These are phyloP conservation scores for Carcharodon carcharias DNA, from an alignment of 2,797 vertebrate genomes.

Conservation along the genomic window DNA sequence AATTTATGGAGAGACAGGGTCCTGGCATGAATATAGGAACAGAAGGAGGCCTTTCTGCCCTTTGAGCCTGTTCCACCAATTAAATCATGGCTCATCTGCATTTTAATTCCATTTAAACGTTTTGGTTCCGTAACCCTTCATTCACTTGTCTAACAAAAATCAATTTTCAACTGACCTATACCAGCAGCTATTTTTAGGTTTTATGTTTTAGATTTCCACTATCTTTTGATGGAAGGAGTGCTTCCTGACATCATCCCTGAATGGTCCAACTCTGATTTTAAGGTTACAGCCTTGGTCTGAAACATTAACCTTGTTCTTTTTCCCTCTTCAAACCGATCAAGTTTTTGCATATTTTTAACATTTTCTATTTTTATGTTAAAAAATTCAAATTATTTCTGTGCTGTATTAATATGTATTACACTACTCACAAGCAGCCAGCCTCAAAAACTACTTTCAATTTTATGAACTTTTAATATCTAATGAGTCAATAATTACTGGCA, in stretches of 20 bases:
- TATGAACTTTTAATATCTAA: slow-evolving; percentile 29
- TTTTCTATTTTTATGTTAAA: slow-evolving; percentile 14
- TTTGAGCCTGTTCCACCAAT: not conserved
- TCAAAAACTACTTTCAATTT: slow-evolving; percentile 15
- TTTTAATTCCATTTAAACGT: not conserved
- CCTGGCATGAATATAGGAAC: not conserved
- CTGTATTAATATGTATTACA: not conserved
- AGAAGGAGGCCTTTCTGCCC: not conserved
- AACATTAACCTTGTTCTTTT: not conserved
- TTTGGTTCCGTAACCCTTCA: not conserved
- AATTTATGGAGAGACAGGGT: not conserved
- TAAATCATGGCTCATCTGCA: not conserved
- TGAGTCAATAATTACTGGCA: slow-evolving; percentile 31
- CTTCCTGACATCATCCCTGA: not conserved
- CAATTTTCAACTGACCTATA: not conserved
- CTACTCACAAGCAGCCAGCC: not conserved
- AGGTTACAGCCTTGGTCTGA: not conserved
- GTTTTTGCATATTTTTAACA: not conserved
- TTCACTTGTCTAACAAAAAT: not conserved
- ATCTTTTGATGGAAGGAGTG: not conserved
- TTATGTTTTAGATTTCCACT: not conserved
- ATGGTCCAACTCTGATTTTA: no score
- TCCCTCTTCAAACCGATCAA: not conserved
- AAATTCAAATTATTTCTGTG: not conserved
- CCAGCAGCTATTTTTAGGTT: not conserved